Base-by-base conservation (phyloP, 2,888 invertebrate genomes). In the Rugalucina vietnamica region DNA sequence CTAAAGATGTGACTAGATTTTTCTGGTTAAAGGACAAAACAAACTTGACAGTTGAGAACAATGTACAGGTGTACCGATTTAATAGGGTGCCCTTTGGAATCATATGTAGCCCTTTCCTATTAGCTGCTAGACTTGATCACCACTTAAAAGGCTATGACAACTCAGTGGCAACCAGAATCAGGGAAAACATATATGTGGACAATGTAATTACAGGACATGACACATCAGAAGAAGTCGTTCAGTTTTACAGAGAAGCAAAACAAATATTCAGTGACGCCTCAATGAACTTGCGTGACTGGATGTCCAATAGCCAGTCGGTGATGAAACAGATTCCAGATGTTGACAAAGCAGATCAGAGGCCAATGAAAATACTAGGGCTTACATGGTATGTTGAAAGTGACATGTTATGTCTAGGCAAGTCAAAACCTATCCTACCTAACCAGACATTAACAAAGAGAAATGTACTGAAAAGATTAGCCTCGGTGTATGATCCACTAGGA, bases 1-100 rank as follows among this genome's bases (percentile, higher is more conserved):
- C 29, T 65, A 73, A 73, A n/a, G 80, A 80, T 39, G 43, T 80
- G n/a, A 80, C 75, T 32, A 76, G 70, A 57, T 81, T 81, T 72
- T 39, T 72, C 39, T 72, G 72, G 72, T 18, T 72, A 14, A 72
- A 39, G 72, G 27, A 72, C 72, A 72, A 72, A 43, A 49, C 8
- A 29, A 18, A 24, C 39, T 14, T 39, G 43, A 43, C 49, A 72
- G 43, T 27, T 39, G 43, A 39, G 49, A 50, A 76, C 54, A 81
- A 50, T 37, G 32, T 70, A 5, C 39, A 79, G 50, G 57, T 29
- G 8, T 73, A 72, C 37, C 14, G 79, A 14, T 78, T 78, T 14
- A 70, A 70, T 54, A 49, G 54, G 36, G 34, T 70, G n/a, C 70
- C 70, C 14, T 70, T 77, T 69, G 76, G 76, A 2, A 60, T 76